phyloP scores from a whole-genome alignment of 2,797 vertebrate genomes.

The Lutjanus campechanus region DNA sequence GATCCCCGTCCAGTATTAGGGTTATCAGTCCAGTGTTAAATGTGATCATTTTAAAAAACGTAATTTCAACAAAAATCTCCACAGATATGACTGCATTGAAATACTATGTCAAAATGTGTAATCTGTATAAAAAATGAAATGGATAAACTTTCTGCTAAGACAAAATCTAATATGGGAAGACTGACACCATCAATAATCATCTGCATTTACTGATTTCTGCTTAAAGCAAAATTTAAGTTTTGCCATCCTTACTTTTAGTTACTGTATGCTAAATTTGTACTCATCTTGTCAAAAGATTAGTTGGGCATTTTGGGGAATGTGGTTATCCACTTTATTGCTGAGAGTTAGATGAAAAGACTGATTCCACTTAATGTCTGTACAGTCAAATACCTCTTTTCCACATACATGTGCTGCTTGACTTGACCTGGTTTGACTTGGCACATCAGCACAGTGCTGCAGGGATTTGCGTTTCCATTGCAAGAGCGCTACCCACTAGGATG shows the following conservation, averaged over 20 bases:
- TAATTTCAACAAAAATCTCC: not conserved
- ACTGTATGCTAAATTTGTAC: not conserved
- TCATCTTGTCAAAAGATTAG: not conserved
- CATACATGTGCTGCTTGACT: no score
- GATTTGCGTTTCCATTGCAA: no score
- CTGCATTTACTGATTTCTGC: not conserved
- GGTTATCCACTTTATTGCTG: not conserved
- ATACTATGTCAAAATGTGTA: not conserved
- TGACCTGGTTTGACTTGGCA: no score
- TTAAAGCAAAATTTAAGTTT: not conserved
- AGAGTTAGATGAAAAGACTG: not conserved
- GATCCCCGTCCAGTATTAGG: slow-evolving; percentile 29
- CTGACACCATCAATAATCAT: not conserved
- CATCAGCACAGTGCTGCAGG: no score
- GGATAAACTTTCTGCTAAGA: not conserved
- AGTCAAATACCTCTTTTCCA: not conserved
- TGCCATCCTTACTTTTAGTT: not conserved
- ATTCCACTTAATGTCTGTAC: not conserved
- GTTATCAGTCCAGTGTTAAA: not conserved
- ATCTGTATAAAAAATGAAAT: not conserved
- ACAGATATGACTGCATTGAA: not conserved
- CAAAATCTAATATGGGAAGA: not conserved
- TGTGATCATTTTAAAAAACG: slow-evolving; percentile 1
- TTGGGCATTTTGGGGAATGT: not conserved
- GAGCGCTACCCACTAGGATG: no score